Base-by-base conservation (phyloP, 2,113 vertebrate genomes). In the Apistogramma diplotaenia region DNA sequence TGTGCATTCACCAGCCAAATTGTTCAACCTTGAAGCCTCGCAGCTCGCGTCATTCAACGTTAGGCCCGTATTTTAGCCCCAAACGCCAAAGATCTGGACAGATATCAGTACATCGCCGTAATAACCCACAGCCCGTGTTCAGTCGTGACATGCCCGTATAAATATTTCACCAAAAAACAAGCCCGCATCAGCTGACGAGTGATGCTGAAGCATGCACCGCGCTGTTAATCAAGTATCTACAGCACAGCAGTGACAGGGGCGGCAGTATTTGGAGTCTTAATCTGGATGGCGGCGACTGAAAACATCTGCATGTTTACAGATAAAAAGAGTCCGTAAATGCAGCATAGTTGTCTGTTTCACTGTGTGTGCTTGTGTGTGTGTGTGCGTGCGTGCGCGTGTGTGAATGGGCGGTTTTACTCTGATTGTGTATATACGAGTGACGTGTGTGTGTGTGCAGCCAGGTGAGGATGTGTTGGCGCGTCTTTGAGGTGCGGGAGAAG, bases 121-220 rank as follows among this genome's bases (percentile, higher is more conserved):
- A 11, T 15, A 61, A 59, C 60, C 54, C 57, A 61, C 75, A 76
- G 79, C 75, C 58, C 62, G 70, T 16, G 37, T 87, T 86, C 57
- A 80, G 88, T 92, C 88, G 90, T 93, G 89, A 94, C 86, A 65
- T 74, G 79, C 76, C 61, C 70, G 83, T 81, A 82, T 92, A 62
- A 86, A 93, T 92, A 92, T 94, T 93, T 91, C 81, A 89, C 73
- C 59, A 11, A 79, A 93, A 90, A 93, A 92, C 90, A 91, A 94
- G 67, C 76, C 81, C 78, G 74, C 77, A 31, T 90, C 93, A 93
- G 90, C 92, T 94, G 93, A 91, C 90, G 74, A 82, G 57, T 88
- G 87, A 74, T 85, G 88, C 73, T 8, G 79, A 82, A 78, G 74
- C 82, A 74, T 78, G 90, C 79, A 60, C 76, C 51, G 76, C 40